Conservation (phyloP, 2,888 invertebrate genomes). For the Lasioglossum leucozonium region DNA sequence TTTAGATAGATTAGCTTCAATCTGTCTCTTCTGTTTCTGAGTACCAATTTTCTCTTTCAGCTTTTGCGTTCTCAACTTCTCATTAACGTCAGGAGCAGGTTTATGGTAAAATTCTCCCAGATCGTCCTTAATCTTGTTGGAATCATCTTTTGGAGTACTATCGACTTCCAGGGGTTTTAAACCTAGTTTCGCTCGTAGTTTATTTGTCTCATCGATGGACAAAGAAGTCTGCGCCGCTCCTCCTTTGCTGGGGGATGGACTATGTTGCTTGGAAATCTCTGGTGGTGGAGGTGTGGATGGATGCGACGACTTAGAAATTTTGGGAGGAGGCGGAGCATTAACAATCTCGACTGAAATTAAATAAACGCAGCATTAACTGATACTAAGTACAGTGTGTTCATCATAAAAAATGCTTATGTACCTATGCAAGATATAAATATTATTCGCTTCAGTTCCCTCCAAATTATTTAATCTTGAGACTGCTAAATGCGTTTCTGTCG, state of each 20-base stretch:
- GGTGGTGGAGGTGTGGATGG: slow-evolving; percentile 81
- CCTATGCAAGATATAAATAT: slow-evolving; percentile 57
- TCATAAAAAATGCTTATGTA: slow-evolving; percentile 60
- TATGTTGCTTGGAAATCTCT: slow-evolving; percentile 75
- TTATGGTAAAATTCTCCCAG: slow-evolving; percentile 94
- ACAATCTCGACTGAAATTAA: slow-evolving; percentile 81
- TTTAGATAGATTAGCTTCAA: slow-evolving; percentile 89
- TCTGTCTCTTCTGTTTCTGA: slow-evolving; percentile 91
- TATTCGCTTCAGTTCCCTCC: slow-evolving; percentile 51
- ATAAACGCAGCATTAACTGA: slow-evolving; percentile 48
- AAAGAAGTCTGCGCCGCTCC: slow-evolving; percentile 86
- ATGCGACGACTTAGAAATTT: slow-evolving; percentile 81
- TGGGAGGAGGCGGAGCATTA: slow-evolving; percentile 83
- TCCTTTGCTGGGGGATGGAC: slow-evolving; percentile 76
- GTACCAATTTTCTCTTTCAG: slow-evolving; percentile 91
- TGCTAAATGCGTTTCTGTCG: slow-evolving; percentile 38
- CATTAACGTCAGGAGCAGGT: slow-evolving; percentile 91
- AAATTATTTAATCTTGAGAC: slow-evolving; percentile 54
- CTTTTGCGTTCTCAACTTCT: slow-evolving; percentile 92
- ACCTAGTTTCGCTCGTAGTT: slow-evolving; percentile 95
- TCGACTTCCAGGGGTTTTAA: slow-evolving; percentile 94
- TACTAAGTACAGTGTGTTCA: slow-evolving; percentile 40
- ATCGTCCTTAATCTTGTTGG: slow-evolving; percentile 85
- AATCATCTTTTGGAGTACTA: slow-evolving; percentile 76
- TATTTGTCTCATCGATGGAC: slow-evolving; percentile 94